Evolutionary conservation across 2,888 invertebrate species (phyloP).

Genomic region (Buathra laborator): DNA sequence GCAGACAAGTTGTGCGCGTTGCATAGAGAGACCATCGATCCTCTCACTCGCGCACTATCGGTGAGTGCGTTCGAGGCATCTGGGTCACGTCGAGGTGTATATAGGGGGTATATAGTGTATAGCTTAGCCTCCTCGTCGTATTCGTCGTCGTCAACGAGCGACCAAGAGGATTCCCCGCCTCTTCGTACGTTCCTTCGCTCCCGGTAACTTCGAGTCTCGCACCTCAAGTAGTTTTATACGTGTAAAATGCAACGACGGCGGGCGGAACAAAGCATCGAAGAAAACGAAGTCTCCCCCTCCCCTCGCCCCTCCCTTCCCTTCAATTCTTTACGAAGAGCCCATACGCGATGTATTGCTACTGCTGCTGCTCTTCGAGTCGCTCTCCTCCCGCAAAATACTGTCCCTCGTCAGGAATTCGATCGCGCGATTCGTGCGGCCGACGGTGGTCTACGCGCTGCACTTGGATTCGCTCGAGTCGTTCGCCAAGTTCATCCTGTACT

Average conservation of each 20-base stretch:
- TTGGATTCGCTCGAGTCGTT: slow-evolving; percentile 44
- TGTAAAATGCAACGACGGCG: not conserved
- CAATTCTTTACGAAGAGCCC: not conserved
- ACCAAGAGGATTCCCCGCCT: slow-evolving; percentile 16
- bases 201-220: slow-evolving; percentile 31
- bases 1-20: slow-evolving; percentile 46
- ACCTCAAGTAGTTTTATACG: slow-evolving; percentile 42
- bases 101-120: slow-evolving; percentile 38
- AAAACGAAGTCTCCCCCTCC: not conserved
- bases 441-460: slow-evolving; percentile 9
- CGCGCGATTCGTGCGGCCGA: slow-evolving; percentile 44
- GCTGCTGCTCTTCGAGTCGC: slow-evolving; percentile 32
- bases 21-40: slow-evolving; percentile 41
- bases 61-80: slow-evolving; percentile 73
- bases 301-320: no score
- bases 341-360: not conserved
- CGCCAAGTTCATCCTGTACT: slow-evolving; percentile 32
- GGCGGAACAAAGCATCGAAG: not conserved
- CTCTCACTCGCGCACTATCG: slow-evolving; percentile 54
- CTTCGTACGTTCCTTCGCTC: slow-evolving; percentile 19
- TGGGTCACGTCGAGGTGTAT: slow-evolving; percentile 76
- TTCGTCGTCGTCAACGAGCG: slow-evolving; percentile 24
- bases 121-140: not conserved
- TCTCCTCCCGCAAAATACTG: slow-evolving; percentile 39
- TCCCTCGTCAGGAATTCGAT: slow-evolving; percentile 58